A percentile compares a stretch with the other conserved stretches of the same genome.
These are phyloP conservation scores for Drosophila aff. DNA, from an alignment of 1,140 invertebrate genomes.

Conservation along the genomic window DNA sequence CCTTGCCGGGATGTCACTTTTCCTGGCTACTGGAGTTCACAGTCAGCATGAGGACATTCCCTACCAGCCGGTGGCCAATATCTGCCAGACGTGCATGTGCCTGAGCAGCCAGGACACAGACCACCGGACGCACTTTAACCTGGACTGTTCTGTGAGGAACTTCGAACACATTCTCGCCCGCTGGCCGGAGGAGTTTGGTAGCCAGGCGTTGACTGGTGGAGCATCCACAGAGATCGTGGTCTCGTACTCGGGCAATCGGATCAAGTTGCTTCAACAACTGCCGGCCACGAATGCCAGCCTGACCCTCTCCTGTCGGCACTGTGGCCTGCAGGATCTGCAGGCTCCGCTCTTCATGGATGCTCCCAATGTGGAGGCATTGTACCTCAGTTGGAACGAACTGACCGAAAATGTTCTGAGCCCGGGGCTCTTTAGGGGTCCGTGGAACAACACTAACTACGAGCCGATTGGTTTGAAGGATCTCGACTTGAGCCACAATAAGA, in stretches of 20 bases:
- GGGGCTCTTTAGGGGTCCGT: conserved; percentile 88
- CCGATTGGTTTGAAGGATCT: conserved; percentile 88
- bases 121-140: conserved; percentile 48
- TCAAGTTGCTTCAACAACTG: conserved; percentile 82
- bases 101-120: conserved; percentile 51
- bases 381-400: conserved; percentile 90
- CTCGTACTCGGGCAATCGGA: conserved; percentile 85
- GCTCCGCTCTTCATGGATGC: conserved; percentile 88
- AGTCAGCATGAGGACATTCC: conserved; percentile 77
- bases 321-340: conserved; percentile 87
- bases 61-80: conserved; percentile 70
- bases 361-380: conserved; percentile 88
- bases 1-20: conserved; percentile 5
- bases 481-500: conserved; percentile 89
- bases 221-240: conserved; percentile 74
- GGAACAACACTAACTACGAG: conserved; percentile 87
- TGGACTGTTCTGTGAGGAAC: conserved; percentile 83
- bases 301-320: conserved; percentile 85
- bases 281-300: conserved; percentile 82
- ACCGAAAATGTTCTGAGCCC: conserved; percentile 87
- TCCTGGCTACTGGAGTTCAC: conserved; percentile 5
- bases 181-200: conserved; percentile 83
- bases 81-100: conserved; percentile 75
- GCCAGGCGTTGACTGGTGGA: conserved; percentile 35
- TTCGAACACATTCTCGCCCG: conserved; percentile 84